These are phyloP conservation scores for Chloebia gouldiae DNA, from an alignment of 2,113 vertebrate genomes.

Conservation along the genomic window DNA sequence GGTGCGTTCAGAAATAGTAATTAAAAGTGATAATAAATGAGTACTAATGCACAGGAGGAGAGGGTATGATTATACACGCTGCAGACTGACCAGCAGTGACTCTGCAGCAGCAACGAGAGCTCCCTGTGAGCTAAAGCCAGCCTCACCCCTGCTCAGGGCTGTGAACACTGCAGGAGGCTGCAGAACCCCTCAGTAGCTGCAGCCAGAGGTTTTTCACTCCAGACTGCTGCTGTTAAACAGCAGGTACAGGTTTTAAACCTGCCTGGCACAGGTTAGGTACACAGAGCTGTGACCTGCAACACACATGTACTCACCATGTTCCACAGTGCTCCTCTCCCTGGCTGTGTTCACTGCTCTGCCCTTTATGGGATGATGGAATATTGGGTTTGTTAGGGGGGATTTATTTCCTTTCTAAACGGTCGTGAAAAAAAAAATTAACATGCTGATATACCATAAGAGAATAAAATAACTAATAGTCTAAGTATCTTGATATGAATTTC, in stretches of 20 bases:
- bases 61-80: not conserved
- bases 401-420: not conserved
- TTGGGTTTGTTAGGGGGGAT: rapidly evolving
- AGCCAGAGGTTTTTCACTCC: not conserved
- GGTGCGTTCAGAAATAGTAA: not conserved
- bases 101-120: not conserved
- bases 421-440: not conserved
- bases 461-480: not conserved
- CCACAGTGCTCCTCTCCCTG: not conserved
- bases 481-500: not conserved
- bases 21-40: not conserved
- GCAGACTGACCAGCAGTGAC: not conserved
- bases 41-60: not conserved
- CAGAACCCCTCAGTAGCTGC: not conserved
- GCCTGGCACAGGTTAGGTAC: not conserved
- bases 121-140: not conserved
- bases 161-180: not conserved
- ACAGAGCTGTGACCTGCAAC: not conserved
- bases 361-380: not conserved
- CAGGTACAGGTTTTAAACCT: too few relatives aligned
- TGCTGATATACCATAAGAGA: not conserved
- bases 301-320: not conserved
- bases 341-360: not conserved
- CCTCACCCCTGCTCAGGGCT: not conserved
- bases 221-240: not conserved